A percentile compares a stretch with the other conserved stretches of the same genome.
phyloP scores from a whole-genome alignment of 1,140 invertebrate species.

The Aleiodes sp. region DNA sequence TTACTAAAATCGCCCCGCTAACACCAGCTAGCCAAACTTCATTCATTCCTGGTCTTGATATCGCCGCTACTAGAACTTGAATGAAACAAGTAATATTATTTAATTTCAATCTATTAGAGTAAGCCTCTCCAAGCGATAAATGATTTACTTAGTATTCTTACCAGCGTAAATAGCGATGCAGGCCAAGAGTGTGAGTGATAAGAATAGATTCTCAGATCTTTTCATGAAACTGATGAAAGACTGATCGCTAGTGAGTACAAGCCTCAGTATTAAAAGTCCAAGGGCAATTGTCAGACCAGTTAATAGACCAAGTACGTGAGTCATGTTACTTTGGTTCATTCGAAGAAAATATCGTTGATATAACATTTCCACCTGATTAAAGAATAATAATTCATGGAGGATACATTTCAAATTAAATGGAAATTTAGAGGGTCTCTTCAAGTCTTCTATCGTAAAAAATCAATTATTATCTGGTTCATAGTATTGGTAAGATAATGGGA shows the following conservation, averaged over 20 bases:
- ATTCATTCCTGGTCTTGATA: constrained; percentile 85
- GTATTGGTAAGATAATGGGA: constrained; percentile 9
- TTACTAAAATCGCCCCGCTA: constrained; percentile 80
- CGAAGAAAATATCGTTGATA: constrained; percentile 93
- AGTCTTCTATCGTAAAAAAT: neutral
- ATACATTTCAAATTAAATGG: neutral
- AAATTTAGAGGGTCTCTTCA: neutral
- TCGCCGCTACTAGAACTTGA: constrained; percentile 77
- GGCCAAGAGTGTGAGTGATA: constrained; percentile 52
- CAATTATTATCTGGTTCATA: neutral
- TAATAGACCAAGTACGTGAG: constrained; percentile 81
- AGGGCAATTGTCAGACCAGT: constrained; percentile 75
- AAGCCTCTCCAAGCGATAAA: neutral
- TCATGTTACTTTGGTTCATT: constrained; percentile 91
- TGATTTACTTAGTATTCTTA: constrained; percentile 40
- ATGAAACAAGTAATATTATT: constrained; percentile 50
- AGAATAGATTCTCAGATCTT: constrained; percentile 50
- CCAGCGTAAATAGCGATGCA: constrained; percentile 59
- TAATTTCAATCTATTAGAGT: neutral
- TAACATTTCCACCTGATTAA: constrained; percentile 82
- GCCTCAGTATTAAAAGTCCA: constrained; percentile 51
- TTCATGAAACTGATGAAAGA: constrained; percentile 45
- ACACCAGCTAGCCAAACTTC: constrained; percentile 86
- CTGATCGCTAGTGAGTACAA: constrained; percentile 47
- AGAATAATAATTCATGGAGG: neutral